Evolutionary conservation across 2,888 invertebrate genomes (phyloP).

Genomic region (Sarcophaga subvicina): DNA sequence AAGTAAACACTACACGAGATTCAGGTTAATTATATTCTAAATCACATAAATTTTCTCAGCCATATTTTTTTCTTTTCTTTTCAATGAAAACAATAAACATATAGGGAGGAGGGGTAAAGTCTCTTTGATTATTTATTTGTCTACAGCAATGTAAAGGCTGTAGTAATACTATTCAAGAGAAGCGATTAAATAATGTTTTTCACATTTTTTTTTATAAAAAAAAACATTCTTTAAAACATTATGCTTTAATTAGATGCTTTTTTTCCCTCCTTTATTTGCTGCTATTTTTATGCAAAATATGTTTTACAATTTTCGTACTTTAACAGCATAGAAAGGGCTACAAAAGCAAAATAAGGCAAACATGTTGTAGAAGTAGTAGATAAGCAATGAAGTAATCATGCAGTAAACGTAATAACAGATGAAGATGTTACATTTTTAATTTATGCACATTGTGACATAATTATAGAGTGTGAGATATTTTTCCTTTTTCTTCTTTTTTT

Average conservation of each 20-base stretch:
- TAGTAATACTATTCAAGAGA: not conserved
- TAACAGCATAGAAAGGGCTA: not conserved
- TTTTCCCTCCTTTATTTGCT: constrained; percentile 6
- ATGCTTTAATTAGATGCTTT: constrained; percentile 26
- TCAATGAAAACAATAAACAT: constrained; percentile 42
- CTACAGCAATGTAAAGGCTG: too few relatives aligned
- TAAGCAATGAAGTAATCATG: not conserved
- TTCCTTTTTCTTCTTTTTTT: constrained; percentile 4
- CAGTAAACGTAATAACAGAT: not conserved
- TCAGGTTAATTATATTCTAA: constrained; percentile 67
- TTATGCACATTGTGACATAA: constrained; percentile 48
- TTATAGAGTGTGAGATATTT: constrained; percentile 36
- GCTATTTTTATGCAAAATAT: constrained; percentile 45
- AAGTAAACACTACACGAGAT: not conserved
- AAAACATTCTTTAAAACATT: constrained; percentile 6
- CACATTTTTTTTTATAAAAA: not conserved
- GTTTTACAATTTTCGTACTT: constrained; percentile 48
- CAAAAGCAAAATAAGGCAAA: not conserved
- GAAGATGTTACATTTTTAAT: constrained; percentile 38
- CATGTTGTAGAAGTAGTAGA: not conserved
- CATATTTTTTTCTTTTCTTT: not conserved
- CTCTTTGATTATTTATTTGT: too few relatives aligned
- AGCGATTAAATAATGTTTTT: not conserved
- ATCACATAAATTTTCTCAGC: constrained; percentile 55
- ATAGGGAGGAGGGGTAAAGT: not conserved